Base-by-base conservation (phyloP, 2,797 vertebrate genomes). In the Gila robusta region DNA sequence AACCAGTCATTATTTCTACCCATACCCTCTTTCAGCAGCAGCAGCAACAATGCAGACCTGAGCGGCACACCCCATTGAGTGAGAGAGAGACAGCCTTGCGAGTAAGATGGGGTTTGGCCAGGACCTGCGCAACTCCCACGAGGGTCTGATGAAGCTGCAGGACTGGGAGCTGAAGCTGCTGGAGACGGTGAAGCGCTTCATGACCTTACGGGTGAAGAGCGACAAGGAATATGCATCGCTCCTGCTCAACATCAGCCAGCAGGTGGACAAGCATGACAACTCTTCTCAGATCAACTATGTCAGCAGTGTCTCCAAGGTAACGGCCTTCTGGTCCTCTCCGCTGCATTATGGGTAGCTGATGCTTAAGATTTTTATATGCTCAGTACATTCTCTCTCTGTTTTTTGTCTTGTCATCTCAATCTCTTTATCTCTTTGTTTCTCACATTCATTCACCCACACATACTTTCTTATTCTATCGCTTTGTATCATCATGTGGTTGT, bases 181-280 rank as follows among this genome's bases (percentile, higher is more conserved):
- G 91, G 98, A 99, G 94, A 97, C 97, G 0, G 97, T 99, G 91
- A 99, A 99, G 92, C 98, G 98, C 83, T 99, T 99, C 91, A 98
- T 99, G 98, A 96, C 96, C 0, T 94, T 97, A 90, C 93, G 98
- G 86, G 97, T 99, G 90, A 99, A 98, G 94, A 99, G 98, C 62
- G 98, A 99, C 91, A 99, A 98, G 87, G 98, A 99, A 78, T 99
- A 99, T 74, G 97, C 98, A 0, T 96, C 97, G 2, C 96, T 97
- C 90, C 95, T 99, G 91, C 97, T 98, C 91, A 98, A 96, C 93
- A 97, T 99, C 94, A 98, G 97, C 90, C 98, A 97, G 92, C 98
- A 98, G 91, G 97, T 97, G 17, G 98, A 99, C 91, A 98, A 98
- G 91, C 95, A 95, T 88, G 98, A 99, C 92, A 95, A 94, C 49